phyloP scores from a whole-genome alignment of 2,888 invertebrate genomes.

The Creontiades dilutus region DNA sequence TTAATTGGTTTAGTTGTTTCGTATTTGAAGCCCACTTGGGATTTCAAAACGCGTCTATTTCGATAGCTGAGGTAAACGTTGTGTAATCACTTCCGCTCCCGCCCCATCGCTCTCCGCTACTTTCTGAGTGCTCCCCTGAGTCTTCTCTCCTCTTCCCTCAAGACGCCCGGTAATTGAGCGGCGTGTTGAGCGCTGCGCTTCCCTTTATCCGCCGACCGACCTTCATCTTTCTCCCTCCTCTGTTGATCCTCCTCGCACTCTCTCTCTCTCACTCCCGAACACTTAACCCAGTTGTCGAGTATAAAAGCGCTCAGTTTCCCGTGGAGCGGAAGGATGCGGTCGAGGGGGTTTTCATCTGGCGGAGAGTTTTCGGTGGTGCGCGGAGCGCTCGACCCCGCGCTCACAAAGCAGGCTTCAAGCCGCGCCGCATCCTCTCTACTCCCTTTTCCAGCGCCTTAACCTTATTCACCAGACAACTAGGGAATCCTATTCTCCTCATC shows the following conservation, averaged over 20 bases:
- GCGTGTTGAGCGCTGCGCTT: not conserved
- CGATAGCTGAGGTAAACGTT: conserved; percentile 1
- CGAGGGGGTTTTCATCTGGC: conserved; percentile 45
- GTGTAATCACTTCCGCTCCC: not conserved
- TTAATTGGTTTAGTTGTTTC: too few species aligned
- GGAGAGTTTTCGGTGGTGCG: conserved; percentile 21
- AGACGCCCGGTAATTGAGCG: not conserved
- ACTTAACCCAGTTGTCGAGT: conserved; percentile 64
- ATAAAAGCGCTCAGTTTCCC: conserved; percentile 64
- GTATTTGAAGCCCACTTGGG: too few species aligned
- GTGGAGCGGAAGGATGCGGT: conserved; percentile 58
- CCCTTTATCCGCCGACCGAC: not conserved
- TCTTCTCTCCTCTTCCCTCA: not conserved
- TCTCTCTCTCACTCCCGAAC: conserved; percentile 13
- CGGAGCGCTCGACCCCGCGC: not conserved
- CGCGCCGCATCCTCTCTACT: not conserved
- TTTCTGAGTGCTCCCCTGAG: not conserved
- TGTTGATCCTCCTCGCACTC: conserved; percentile 53
- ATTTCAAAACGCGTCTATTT: not conserved
- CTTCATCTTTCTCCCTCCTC: not conserved
- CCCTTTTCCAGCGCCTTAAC: not conserved
- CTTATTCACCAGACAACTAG: not conserved
- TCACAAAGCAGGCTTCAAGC: conserved; percentile 30
- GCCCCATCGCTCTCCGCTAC: not conserved
- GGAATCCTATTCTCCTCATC: conserved; percentile 11